Base-by-base conservation (phyloP, 1,140 invertebrate genomes). In the Drosophila arawakana region DNA sequence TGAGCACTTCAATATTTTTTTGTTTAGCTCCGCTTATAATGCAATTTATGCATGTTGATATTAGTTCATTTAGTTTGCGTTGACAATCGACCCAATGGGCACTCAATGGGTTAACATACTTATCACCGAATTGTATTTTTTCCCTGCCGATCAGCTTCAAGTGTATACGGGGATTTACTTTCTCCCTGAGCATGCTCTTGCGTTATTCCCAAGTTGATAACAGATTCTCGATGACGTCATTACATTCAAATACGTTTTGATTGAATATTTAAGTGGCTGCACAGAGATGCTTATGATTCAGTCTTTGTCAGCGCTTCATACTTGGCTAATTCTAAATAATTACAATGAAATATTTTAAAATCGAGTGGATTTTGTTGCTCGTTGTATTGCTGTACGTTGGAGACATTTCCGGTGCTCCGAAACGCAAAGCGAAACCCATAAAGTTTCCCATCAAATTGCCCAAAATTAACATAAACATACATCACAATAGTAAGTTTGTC, bases 31-130 rank as follows among this genome's bases (percentile, higher is more conserved):
- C 74, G 84, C 74, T 89, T 78, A 84, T 89, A 76, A 84, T 88
- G 84, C 84, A 89, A 80, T 88, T 88, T 89, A 84, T 88, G 71
- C 68, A 84, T 88, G 84, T 88, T 88, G 81, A 72, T 75, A 55
- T 84, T 80, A 54, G 11, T 66, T 21, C 35, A 72, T 43, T 47
- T 21, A 39, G 35, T 35, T 34, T 43, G 18, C 21, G 43, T 58
- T 59, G 50, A 57, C 52, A 54, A 52, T 41, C 60, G 60, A 52
- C 46, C 50, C 46, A 39, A 47, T 73, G 58, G 61, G 76, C 65
- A 63, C 57, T 61, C 83, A 80, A 77, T 86, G 73, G 73, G 67
- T 89, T 80, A 83, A 86, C 49, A 34, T 18, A 49, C 49, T 25
- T 63, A 30, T 75, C 44, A 46, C 11, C 15, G 44, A n/a, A 37